A percentile compares a stretch with the other conserved stretches of the same genome.
phyloP scores from a whole-genome alignment of 2,888 invertebrate species.

The Dryadula phaetusa region DNA sequence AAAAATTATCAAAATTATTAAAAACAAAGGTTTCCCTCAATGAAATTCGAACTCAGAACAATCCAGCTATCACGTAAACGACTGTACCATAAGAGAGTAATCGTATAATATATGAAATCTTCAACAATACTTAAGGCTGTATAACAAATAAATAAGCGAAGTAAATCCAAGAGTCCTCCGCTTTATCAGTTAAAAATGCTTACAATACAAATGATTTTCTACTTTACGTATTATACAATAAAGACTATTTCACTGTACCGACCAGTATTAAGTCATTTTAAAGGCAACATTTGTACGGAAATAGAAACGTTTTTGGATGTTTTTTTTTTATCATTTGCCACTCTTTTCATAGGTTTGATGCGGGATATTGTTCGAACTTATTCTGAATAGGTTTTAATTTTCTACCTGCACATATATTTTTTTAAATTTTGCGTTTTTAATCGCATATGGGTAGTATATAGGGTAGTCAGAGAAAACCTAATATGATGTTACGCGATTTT shows the following conservation, averaged over 20 bases:
- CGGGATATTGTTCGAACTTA: neutral
- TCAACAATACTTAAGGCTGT: constrained; percentile 35
- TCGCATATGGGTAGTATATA: no score
- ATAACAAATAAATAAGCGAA: constrained; percentile 43
- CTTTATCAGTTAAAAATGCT: constrained; percentile 17
- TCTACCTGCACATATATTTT: constrained; percentile 4
- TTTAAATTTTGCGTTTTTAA: no score
- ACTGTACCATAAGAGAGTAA: no score
- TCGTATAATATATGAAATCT: constrained; percentile 6
- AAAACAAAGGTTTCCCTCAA: no score
- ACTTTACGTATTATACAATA: neutral
- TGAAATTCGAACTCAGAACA: no score
- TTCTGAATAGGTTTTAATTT: constrained; percentile 5
- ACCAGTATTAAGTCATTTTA: neutral
- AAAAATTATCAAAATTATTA: no score
- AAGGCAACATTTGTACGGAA: constrained; percentile 27
- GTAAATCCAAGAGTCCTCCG: constrained; percentile 38
- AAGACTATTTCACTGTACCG: constrained; percentile 8
- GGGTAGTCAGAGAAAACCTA: no score
- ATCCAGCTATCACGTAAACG: no score
- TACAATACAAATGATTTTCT: constrained; percentile 19
- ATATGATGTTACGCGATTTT: no score
- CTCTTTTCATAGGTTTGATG: constrained; percentile 26
- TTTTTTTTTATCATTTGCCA: constrained; percentile 28
- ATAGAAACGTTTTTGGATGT: constrained; percentile 32